Percentiles rank a stretch among this genome's conserved stretches.
These are phyloP conservation scores for Momotus momota DNA, from an alignment of 2,797 vertebrate species.

Conservation along the genomic window DNA sequence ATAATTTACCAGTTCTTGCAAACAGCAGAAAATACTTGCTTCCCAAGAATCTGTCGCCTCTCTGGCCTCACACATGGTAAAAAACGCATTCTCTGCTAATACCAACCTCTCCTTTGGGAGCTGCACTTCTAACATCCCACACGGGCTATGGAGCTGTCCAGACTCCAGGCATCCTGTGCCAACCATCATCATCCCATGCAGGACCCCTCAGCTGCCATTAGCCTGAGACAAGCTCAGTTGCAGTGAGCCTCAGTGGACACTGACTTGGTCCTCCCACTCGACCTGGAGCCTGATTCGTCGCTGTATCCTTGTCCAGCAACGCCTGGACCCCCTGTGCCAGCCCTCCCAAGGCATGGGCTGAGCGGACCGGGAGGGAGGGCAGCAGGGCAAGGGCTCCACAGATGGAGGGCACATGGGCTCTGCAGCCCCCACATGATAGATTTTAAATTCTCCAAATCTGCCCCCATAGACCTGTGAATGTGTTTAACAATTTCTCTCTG, in stretches of 20 bases:
- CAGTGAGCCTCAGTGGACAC: fast-evolving
- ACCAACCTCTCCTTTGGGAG: too few species aligned
- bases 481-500: background rate
- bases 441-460: background rate
- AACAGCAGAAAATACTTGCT: background rate
- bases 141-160: fast-evolving
- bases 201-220: background rate
- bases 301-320: background rate
- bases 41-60: background rate
- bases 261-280: background rate
- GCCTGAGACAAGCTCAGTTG: background rate
- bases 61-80: background rate
- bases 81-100: background rate
- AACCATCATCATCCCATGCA: fast-evolving
- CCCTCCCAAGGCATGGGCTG: fast-evolving
- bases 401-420: fast-evolving
- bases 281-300: background rate
- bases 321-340: fast-evolving
- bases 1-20: background rate
- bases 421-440: fast-evolving
- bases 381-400: background rate
- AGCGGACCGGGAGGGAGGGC: fast-evolving
- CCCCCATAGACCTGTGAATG: background rate
- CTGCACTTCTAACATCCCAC: background rate
- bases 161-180: too few species aligned